Evolutionary conservation across 1,140 invertebrate species (phyloP).

Genomic region (Macrosteles quadrilineatus): DNA sequence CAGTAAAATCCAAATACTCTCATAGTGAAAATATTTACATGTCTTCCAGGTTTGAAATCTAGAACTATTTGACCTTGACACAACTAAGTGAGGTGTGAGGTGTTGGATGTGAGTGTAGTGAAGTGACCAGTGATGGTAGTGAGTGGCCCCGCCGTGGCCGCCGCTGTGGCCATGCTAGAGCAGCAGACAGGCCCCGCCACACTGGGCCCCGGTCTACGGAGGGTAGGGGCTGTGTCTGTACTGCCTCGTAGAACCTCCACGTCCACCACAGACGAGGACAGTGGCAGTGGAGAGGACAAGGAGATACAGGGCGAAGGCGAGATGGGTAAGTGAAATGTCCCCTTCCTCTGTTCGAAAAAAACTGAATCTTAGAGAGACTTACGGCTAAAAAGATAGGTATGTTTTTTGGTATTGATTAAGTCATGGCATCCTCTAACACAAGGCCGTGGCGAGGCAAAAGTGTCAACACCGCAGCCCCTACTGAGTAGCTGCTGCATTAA

Average conservation of each 20-base stretch:
- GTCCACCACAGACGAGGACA: slow-evolving; percentile 15
- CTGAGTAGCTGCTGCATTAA: too few species aligned
- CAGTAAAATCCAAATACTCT: too few species aligned
- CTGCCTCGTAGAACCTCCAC: slow-evolving; percentile 9
- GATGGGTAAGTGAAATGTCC: background rate
- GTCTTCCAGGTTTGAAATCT: too few species aligned
- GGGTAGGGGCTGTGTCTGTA: slow-evolving; percentile 24
- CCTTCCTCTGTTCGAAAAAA: background rate
- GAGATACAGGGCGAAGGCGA: background rate
- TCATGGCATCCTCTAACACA: too few species aligned
- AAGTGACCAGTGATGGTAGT: slow-evolving; percentile 31
- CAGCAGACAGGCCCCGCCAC: slow-evolving; percentile 25
- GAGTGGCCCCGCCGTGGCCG: slow-evolving; percentile 35
- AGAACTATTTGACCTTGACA: too few species aligned
- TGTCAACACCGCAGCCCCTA: too few species aligned
- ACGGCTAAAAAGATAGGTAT: too few species aligned
- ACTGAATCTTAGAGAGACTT: too few species aligned
- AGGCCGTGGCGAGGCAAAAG: too few species aligned
- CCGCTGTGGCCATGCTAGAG: slow-evolving; percentile 39
- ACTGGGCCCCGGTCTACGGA: background rate
- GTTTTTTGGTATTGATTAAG: too few species aligned
- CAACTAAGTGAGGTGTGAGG: too few species aligned
- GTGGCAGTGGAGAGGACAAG: background rate
- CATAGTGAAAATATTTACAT: too few species aligned
- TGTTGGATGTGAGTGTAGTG: background rate